A percentile compares a stretch with the other conserved stretches of the same genome.
phyloP scores from a whole-genome alignment of 92 coral and sea anemone species.

The Palythoa caribaeorum region DNA sequence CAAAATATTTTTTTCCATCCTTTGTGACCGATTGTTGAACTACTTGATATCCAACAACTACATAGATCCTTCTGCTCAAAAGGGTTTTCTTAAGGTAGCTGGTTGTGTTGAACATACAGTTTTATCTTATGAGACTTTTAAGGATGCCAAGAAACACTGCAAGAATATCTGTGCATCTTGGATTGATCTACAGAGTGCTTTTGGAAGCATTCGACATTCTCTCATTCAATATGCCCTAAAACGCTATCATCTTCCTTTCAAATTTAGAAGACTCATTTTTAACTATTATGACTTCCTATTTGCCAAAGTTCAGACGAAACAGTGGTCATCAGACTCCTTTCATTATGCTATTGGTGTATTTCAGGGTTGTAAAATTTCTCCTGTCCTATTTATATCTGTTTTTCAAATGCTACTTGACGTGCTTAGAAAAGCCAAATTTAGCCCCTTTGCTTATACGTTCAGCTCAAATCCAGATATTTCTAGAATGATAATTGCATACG shows the following conservation, averaged over 20 bases:
- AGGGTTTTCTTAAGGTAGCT: conserved; percentile 8
- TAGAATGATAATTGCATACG: neutral
- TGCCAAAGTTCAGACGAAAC: conserved; percentile 25
- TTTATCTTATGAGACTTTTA: neutral
- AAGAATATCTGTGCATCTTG: conserved; percentile 16
- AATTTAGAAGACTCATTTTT: conserved; percentile 5
- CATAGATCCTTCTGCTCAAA: conserved; percentile 28
- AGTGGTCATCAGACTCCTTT: conserved; percentile 5
- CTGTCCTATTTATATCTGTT: conserved; percentile 13
- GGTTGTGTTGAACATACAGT: neutral
- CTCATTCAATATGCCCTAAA: conserved; percentile 10
- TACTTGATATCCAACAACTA: neutral
- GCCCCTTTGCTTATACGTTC: neutral
- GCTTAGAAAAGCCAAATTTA: neutral
- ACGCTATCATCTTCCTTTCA: conserved; percentile 1
- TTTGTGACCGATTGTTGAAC: neutral
- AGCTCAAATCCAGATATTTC: neutral
- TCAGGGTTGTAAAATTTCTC: neutral
- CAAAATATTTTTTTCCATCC: neutral
- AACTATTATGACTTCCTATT: conserved; percentile 13
- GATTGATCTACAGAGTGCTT: conserved; percentile 6
- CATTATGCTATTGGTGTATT: conserved; percentile 9
- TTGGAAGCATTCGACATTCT: conserved; percentile 20
- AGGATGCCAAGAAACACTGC: conserved; percentile 1
- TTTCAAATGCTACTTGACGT: conserved; percentile 11